These are phyloP conservation scores for Pinna nobilis DNA, from an alignment of 1,140 invertebrate species.

Conservation along the genomic window DNA sequence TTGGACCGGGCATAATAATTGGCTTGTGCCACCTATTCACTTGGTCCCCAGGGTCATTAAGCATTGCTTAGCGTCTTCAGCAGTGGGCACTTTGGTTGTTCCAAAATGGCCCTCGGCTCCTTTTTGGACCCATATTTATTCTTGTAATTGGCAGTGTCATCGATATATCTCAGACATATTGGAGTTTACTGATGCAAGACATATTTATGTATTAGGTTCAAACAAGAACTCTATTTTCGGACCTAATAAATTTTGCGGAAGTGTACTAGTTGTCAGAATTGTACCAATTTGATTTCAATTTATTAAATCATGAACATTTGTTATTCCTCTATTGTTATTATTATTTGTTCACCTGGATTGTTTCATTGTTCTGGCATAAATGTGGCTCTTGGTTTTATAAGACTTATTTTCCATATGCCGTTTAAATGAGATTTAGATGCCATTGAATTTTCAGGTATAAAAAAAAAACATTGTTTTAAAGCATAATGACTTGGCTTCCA, in stretches of 20 bases:
- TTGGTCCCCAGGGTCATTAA: not conserved
- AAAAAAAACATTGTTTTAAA: too few species aligned
- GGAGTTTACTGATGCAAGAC: not conserved
- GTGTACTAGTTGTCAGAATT: too few species aligned
- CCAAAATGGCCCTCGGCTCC: constrained; percentile 6
- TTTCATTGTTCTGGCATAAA: too few species aligned
- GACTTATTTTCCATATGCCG: too few species aligned
- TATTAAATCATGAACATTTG: not conserved
- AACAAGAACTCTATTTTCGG: constrained; percentile 3
- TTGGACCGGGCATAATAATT: constrained; percentile 23
- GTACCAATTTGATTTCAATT: not conserved
- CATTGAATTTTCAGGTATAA: not conserved
- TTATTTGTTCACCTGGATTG: too few species aligned
- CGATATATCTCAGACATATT: not conserved
- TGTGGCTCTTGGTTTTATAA: too few species aligned
- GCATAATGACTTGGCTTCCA: too few species aligned
- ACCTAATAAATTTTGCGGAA: too few species aligned
- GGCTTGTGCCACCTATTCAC: constrained; percentile 10
- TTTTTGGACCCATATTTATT: constrained; percentile 8
- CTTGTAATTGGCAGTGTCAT: not conserved
- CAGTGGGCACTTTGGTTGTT: not conserved
- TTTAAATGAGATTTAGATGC: not conserved
- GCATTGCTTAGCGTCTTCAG: not conserved
- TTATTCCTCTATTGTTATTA: not conserved
- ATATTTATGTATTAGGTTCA: not conserved